Base-by-base conservation (phyloP, 2,797 vertebrate species). In the Molossus molossus region DNA sequence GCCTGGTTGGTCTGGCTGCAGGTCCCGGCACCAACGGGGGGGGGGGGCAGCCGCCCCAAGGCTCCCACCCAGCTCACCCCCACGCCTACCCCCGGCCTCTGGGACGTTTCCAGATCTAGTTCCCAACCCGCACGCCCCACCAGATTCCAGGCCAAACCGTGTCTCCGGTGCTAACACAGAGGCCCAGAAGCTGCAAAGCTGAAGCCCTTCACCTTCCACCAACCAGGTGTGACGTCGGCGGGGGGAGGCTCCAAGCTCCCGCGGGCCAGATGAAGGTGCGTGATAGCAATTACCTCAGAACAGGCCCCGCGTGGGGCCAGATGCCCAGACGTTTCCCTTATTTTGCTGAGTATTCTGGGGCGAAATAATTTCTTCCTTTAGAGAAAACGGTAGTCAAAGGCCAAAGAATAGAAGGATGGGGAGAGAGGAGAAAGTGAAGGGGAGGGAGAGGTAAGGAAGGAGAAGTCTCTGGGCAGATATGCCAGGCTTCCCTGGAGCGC, bases 231-330 rank as follows among this genome's bases (percentile, higher is more conserved):
- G 96, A 91, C 15, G 95, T 65, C 97, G 97, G 98, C 96, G 62
- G 87, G 82, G 5, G 70, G 48, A n/a, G 94, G 83, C 80, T 90
- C 95, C 97, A 15, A 64, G 90, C 5, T 87, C 45, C 73, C 11
- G 5, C 0, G 0, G 29, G 76, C 92, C 97, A 97, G 96, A 98
- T 37, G 72, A 98, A 98, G 98, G 98, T 98, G 98, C 97, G 98
- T 95, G 98, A 98, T 98, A 99, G 98, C 98, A 98, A 99, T 99
- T 96, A 98, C 97, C 94, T 33, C 82, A 98, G 97, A 99, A 99
- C 96, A 98, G 99, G 98, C 93, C 98, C 98, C 99, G 99, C 98
- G 98, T 99, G 99, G 98, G 98, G 98, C 98, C 93, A 94, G 97
- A 98, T 98, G 97, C 69, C 98, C 95, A 3, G 12, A 97, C 98